Conservation (phyloP, 2,113 vertebrate genomes). For the Cheilinus undulatus region DNA sequence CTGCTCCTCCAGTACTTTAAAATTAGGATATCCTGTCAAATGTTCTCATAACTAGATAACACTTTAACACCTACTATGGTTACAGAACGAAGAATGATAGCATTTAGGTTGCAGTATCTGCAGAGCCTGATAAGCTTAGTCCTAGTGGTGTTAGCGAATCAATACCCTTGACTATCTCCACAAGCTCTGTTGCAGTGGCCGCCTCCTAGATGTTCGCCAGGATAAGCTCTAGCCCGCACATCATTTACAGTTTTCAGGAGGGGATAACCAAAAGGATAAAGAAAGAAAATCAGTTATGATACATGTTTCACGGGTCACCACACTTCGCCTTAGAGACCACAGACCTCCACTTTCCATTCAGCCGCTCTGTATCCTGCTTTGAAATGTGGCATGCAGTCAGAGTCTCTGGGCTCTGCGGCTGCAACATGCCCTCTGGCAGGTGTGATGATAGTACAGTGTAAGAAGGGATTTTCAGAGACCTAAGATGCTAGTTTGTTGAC, state of each 20-base stretch:
- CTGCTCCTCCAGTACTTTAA: conserved; percentile 11
- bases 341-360: conserved; percentile 33
- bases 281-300: conserved; percentile 60
- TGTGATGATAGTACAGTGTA: conserved; percentile 57
- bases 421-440: conserved; percentile 57
- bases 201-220: conserved; percentile 45
- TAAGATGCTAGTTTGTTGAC: conserved; percentile 47
- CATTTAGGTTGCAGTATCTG: conserved; percentile 57
- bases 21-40: conserved; percentile 31
- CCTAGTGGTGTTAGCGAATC: conserved; percentile 65
- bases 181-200: conserved; percentile 58
- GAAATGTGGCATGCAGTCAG: conserved; percentile 27
- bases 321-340: conserved; percentile 22
- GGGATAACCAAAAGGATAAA: conserved; percentile 53
- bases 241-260: conserved; percentile 52
- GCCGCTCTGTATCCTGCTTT: conserved; percentile 49
- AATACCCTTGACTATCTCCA: conserved; percentile 68
- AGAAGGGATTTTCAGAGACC: conserved; percentile 50
- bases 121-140: conserved; percentile 64
- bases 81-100: conserved; percentile 42
- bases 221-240: conserved; percentile 56
- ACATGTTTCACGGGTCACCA: conserved; percentile 48
- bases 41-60: conserved; percentile 45
- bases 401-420: conserved; percentile 30
- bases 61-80: conserved; percentile 33